Evolutionary conservation across 1,140 invertebrate species (phyloP), one percentile per base, ranked within the genome.

Genomic region (Drosophila auraria): DNA sequence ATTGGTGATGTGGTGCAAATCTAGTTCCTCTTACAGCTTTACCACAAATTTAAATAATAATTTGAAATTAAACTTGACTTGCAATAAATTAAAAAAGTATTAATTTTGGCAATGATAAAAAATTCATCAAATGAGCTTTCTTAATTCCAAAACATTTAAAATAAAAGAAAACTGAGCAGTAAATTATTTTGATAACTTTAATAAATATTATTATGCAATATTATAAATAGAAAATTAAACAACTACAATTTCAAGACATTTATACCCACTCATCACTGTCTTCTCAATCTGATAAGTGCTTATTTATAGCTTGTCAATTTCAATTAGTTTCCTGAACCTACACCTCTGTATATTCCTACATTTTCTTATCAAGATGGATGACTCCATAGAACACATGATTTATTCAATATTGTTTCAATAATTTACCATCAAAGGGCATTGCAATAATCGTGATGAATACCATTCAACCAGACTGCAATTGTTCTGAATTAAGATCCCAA

Each of bases 291-390:
- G 20, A 53, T 42, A 54, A 54, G 17, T 20, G 2, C 27, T 1
- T 1, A 40, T 5, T 20, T 14, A 0, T 23, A 33, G 8, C 36
- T 2, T 25, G 15, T 1, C 15, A 42, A 71, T 71, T 51, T 42
- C 15, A 51, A 42, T 44, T 33, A 51, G 14, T 50, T 30, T 9
- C 23, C 1, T 12, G 9, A 38, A 7, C 8, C 17, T 11, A 17
- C 6, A 9, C n/a, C 15, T 9, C 9, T 0, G 4, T 53, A 0
- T 33, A 12, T 17, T 47, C 14, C 3, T 59, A 44, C 36, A 73
- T 59, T 50, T 17, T 8, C 68, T 72, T 73, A 73, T 72, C 69
- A 73, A 2, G 2, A 2, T 1, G 0, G 5, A 25, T 40, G 17
- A 30, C 15, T 33, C 2, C 11, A 12, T 33, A 6, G 27, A 33